Evolutionary conservation across 2,113 vertebrate genomes (phyloP), one percentile per base, ranked within the genome.

Genomic region (Lathamus discolor): DNA sequence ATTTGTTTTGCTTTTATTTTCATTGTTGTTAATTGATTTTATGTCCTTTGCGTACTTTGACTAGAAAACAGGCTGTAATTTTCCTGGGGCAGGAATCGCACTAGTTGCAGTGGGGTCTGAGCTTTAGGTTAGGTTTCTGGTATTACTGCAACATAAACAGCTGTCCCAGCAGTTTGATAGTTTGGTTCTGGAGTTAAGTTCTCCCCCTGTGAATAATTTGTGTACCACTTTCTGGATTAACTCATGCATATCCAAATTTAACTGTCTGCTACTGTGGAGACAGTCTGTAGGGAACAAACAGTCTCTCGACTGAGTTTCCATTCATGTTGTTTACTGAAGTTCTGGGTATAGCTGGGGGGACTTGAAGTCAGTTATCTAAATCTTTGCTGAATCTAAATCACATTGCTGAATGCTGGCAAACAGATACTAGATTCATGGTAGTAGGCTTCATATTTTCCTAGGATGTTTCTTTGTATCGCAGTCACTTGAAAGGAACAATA

Each of bases 141-240:
- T 89, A 87, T 82, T 87, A 86, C 52, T 92, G 52, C 81, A 61
- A 82, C 62, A 81, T 79, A 91, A 96, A 75, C 86, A 95, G 94
- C 83, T 94, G 86, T 78, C 75, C 57, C 2, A 3, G 83, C 62
- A 89, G 66, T 92, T 93, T 82, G 52, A 57, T 95, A 41, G 93
- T 93, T 95, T 93, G 93, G 51, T 91, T 91, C 57, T 89, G 44
- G 93, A 91, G 77, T 79, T 95, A 82, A 81, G 86, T 91, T 73
- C 43, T 2, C 35, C 92, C 35, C 24, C 35, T 18, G 69, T 92
- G 95, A 93, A 84, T 87, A 91, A 82, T 91, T 79, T 95, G 86
- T 92, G 7, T 79, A 68, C 86, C 72, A 17, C 64, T 95, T 92
- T 77, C 52, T 80, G 75, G 41, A 76, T 87, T 95, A 95, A 95